Percentiles rank a stretch among this genome's conserved stretches.
phyloP scores from a whole-genome alignment of 2,797 vertebrate genomes.

The Typhlichthys subterraneus region DNA sequence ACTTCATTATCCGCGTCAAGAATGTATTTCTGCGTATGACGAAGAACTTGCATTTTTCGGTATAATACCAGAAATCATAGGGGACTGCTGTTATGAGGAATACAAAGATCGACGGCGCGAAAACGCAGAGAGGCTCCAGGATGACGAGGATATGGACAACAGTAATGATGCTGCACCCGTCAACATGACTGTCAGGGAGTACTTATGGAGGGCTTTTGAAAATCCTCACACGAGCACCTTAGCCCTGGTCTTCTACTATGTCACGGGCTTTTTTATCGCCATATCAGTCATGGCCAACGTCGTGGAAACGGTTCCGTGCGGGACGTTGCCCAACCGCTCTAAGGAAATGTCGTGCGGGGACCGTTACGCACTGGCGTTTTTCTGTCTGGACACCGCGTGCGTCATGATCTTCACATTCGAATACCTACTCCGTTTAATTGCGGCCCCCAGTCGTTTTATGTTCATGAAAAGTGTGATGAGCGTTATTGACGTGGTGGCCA shows the following conservation, averaged over 20 bases:
- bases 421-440: slow-evolving; percentile 88
- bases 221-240: slow-evolving; percentile 95
- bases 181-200: slow-evolving; percentile 86
- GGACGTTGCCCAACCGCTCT: slow-evolving; percentile 80
- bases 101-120: slow-evolving; percentile 94
- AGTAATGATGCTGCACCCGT: slow-evolving; percentile 81
- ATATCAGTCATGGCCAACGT: slow-evolving; percentile 94
- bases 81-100: slow-evolving; percentile 96
- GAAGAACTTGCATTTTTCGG: slow-evolving; percentile 95
- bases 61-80: slow-evolving; percentile 93
- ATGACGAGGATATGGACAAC: slow-evolving; percentile 87
- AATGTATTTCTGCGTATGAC: slow-evolving; percentile 93
- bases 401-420: slow-evolving; percentile 96
- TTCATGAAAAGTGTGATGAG: slow-evolving; percentile 97
- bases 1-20: slow-evolving; percentile 93
- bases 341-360: slow-evolving; percentile 91
- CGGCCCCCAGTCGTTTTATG: slow-evolving; percentile 90
- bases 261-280: slow-evolving; percentile 95
- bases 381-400: slow-evolving; percentile 94
- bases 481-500: slow-evolving; percentile 95
- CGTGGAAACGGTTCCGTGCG: slow-evolving; percentile 93
- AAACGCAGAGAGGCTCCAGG: slow-evolving; percentile 88
- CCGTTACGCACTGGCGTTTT: slow-evolving; percentile 93
- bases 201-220: slow-evolving; percentile 94
- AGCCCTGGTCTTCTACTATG: slow-evolving; percentile 95